Evolutionary conservation across 2,797 vertebrate species (phyloP), one percentile per base, ranked within the genome.

Genomic region (Eospalax fontanierii): DNA sequence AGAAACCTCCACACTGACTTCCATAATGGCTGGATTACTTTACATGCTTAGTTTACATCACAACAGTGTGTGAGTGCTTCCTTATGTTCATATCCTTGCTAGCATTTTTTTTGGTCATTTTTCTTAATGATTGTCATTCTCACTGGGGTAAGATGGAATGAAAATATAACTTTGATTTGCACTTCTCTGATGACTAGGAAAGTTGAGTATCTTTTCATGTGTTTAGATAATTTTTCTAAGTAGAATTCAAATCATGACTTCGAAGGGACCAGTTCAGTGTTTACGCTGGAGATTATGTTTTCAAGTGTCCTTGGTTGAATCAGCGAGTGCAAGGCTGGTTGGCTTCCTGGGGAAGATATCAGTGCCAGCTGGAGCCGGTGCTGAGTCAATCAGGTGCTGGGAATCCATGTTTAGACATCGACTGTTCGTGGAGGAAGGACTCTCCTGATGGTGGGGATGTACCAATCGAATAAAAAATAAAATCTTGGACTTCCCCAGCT

Each of bases 381-480:
- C 93, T 87, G 91, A 93, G 75, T 93, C 96, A 97, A 40, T 33
- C n/a, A 8, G 68, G 38, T 95, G 93, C 89, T 96, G 86, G 92
- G 68, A 93, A 94, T 54, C 86, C 4, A 0, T 46, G 81, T 35
- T 35, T 87, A 65, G 63, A 68, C 19, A 11, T n/a, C 24, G 22
- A 59, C 91, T 57, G 71, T 30, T 78, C 33, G 8, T 21, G 59
- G 87, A 89, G 79, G 94, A 89, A 90, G 92, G 38, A 54, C 63
- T n/a, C 21, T 57, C 28, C 15, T 30, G 50, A 92, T 87, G 63
- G 22, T 50, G 57, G 93, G 70, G 71, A 68, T 63, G 57, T 54
- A 96, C 96, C 0, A 1, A 92, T 1, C 70, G 61, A 76, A 65
- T 65, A 63, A 43, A 84, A 93, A 93, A 96, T 35, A 93, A 85